Base-by-base conservation (phyloP, 2,113 vertebrate species). In the Thinocorus orbignyianus region DNA sequence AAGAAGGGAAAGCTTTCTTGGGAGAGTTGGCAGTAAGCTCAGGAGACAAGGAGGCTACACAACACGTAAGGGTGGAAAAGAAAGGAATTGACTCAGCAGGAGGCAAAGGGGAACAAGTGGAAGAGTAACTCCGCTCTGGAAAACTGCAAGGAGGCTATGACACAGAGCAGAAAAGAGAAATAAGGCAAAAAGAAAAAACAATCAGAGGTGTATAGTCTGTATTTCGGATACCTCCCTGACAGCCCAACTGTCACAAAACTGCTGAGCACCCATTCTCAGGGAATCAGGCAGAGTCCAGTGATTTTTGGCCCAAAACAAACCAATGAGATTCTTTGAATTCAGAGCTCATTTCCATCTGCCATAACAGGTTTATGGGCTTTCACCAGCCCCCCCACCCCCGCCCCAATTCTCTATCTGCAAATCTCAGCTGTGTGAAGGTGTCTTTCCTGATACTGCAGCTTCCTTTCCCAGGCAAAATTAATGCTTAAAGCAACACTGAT, bases 71-170 rank as follows among this genome's bases (percentile, higher is more conserved):
- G n/a, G 62, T 90, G 80, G 66, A 77, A 95, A 94, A 95, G 60
- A 96, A 93, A 88, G 84, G 84, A 69, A 85, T 10, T 35, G 78
- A 72, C 90, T 87, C 90, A 87, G 91, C 77, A 80, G 95, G 90
- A 95, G 85, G 91, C 57, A 81, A 87, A 91, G 78, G 51, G 22
- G 78, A 94, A 85, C 78, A 90, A 88, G 91, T 73, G 54, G 87
- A 85, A 94, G 74, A 91, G 90, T 79, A 87, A 92, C 58, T 95
- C 79, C 26, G 39, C 89, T 91, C 70, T 69, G 72, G 79, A 92
- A 86, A 88, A 72, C 58, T 20, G 9, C 1, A 25, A 82, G 60
- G 44, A 73, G 58, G 88, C 46, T 20, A 35, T 23, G 90, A 70
- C 55, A 65, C 49, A 85, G 69, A 94, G 78, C 26, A 82, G 49